Evolutionary conservation across 2,113 vertebrate genomes (phyloP).

Genomic region (Pristiophorus japonicus): DNA sequence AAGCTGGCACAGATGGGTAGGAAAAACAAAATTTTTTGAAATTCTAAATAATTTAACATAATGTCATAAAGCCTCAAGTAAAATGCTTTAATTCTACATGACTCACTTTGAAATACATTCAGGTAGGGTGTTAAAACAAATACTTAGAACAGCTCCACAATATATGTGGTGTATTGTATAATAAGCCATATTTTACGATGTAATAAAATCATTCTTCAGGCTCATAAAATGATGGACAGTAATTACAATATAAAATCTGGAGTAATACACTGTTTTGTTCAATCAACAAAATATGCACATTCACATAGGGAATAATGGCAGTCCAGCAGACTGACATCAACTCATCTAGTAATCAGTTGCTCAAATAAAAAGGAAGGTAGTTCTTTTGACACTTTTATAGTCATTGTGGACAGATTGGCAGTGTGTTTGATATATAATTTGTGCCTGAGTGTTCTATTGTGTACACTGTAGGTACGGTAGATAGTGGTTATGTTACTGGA

Average conservation of each 20-base stretch:
- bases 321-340: background rate
- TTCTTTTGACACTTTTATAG: background rate
- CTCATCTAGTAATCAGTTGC: background rate
- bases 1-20: constrained; percentile 9
- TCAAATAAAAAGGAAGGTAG: background rate
- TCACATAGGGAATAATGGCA: background rate
- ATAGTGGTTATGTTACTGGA: too few species aligned
- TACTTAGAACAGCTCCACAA: background rate
- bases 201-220: background rate
- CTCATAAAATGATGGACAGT: constrained; percentile 17
- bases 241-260: constrained; percentile 31
- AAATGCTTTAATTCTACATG: background rate
- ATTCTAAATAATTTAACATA: background rate
- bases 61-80: background rate
- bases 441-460: background rate
- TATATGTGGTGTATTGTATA: background rate
- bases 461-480: background rate
- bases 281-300: background rate
- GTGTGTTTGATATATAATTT: background rate
- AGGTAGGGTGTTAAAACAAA: background rate
- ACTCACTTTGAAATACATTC: background rate
- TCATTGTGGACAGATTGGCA: background rate
- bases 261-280: background rate
- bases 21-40: background rate
- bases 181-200: constrained; percentile 15